Conservation (phyloP, 1,140 invertebrate genomes). For the Cepaea nemoralis region DNA sequence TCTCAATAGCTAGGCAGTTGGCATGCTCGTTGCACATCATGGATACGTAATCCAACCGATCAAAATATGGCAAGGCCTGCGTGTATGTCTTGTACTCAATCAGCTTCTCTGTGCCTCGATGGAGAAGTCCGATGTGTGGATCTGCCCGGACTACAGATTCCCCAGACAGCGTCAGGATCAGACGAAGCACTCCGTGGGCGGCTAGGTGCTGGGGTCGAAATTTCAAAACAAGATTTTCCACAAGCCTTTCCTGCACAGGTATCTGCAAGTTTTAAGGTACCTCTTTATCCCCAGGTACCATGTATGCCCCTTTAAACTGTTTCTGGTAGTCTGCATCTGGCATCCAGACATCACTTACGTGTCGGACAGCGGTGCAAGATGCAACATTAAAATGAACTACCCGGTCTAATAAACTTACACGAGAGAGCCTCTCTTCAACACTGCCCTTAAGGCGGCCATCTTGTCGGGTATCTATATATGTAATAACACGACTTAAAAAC, state of each 20-base stretch:
- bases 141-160: constrained; percentile 89
- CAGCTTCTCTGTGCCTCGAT: constrained; percentile 96
- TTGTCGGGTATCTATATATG: no score
- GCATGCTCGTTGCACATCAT: constrained; percentile 99
- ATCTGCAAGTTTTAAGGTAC: no score
- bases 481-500: no score
- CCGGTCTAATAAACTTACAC: no score
- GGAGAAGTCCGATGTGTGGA: constrained; percentile 96
- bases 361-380: no score
- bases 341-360: no score
- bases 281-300: no score
- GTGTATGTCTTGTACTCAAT: constrained; percentile 99
- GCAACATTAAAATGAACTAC: no score
- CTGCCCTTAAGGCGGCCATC: no score
- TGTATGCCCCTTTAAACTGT: no score
- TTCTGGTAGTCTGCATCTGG: no score
- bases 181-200: constrained; percentile 94
- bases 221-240: constrained; percentile 89
- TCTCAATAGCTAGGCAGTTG: constrained; percentile 95
- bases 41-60: constrained; percentile 97
- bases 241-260: constrained; percentile 71
- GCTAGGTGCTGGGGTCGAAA: constrained; percentile 99
- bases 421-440: no score
- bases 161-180: constrained; percentile 94
- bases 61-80: constrained; percentile 96